Conservation (phyloP, 2,113 vertebrate genomes). For the Sciurus niger region DNA sequence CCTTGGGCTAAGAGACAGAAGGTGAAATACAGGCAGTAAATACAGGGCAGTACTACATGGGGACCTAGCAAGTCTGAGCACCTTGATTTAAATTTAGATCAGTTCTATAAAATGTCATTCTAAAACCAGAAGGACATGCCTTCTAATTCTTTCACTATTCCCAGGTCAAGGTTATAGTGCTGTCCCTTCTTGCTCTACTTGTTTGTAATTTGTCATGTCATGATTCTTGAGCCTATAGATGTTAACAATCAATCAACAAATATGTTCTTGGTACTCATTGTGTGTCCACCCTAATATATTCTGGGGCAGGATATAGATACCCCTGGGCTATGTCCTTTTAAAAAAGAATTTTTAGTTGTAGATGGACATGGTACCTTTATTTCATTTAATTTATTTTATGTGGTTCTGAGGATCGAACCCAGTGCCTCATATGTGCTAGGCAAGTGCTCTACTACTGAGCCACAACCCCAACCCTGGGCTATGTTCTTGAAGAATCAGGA, state of each 20-base stretch:
- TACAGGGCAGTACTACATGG: neutral
- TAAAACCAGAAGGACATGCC: slow-evolving; percentile 7
- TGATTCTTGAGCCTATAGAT: slow-evolving; percentile 6
- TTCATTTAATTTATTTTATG: neutral
- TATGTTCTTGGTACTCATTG: neutral
- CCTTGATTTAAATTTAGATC: slow-evolving; percentile 65
- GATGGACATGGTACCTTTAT: too few relatives aligned
- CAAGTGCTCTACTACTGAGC: neutral
- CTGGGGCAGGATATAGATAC: neutral
- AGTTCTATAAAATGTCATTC: slow-evolving; percentile 16
- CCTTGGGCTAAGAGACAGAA: neutral
- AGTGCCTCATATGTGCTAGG: neutral
- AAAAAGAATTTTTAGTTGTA: too few relatives aligned
- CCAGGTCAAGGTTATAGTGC: neutral
- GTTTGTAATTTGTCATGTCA: slow-evolving; percentile 17
- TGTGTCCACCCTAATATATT: neutral
- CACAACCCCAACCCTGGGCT: neutral
- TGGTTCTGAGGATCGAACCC: neutral
- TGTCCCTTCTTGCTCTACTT: neutral
- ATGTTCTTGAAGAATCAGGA: slow-evolving; percentile 19
- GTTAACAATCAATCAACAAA: neutral
- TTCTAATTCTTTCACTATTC: neutral
- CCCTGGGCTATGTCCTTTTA: neutral
- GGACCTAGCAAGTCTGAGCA: neutral
- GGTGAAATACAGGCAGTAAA: slow-evolving; percentile 43